Evolutionary conservation across 2,888 invertebrate species (phyloP).

Genomic region (Epirrhoe tristata): DNA sequence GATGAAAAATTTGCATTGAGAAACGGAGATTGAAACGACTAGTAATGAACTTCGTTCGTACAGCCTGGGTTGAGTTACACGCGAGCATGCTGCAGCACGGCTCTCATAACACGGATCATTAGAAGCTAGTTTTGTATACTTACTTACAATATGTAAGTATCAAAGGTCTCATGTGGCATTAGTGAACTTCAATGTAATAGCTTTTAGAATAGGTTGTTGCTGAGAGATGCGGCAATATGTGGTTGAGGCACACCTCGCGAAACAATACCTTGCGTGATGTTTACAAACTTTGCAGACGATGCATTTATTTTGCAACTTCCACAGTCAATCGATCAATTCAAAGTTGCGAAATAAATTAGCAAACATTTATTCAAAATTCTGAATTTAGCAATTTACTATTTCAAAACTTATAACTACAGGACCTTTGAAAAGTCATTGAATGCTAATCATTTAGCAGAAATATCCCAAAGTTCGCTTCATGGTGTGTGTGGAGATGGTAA

Average conservation of each 20-base stretch:
- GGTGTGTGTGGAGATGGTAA: conserved; percentile 37
- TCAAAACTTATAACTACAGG: conserved; percentile 30
- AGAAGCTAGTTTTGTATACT: neutral
- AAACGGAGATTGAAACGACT: conserved; percentile 22
- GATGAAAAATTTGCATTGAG: conserved; percentile 54
- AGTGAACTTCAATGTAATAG: neutral
- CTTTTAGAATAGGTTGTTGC: conserved; percentile 1
- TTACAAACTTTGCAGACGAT: conserved; percentile 31
- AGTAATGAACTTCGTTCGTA: conserved; percentile 23
- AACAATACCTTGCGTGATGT: conserved; percentile 30
- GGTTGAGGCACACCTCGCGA: conserved; percentile 14
- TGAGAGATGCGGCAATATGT: conserved; percentile 1
- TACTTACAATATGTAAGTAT: neutral
- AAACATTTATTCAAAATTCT: conserved; percentile 31
- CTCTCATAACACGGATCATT: neutral
- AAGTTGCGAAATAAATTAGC: conserved; percentile 38
- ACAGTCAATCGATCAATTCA: conserved; percentile 35
- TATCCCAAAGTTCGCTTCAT: conserved; percentile 26
- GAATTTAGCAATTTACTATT: conserved; percentile 34
- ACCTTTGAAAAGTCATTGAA: conserved; percentile 26
- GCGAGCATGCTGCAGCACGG: conserved; percentile 1
- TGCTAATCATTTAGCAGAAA: conserved; percentile 27
- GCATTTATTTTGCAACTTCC: conserved; percentile 38
- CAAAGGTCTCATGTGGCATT: neutral
- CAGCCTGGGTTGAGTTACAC: neutral